Conservation (phyloP, 2,888 invertebrate genomes). For the Drosophila kuntzei region DNA sequence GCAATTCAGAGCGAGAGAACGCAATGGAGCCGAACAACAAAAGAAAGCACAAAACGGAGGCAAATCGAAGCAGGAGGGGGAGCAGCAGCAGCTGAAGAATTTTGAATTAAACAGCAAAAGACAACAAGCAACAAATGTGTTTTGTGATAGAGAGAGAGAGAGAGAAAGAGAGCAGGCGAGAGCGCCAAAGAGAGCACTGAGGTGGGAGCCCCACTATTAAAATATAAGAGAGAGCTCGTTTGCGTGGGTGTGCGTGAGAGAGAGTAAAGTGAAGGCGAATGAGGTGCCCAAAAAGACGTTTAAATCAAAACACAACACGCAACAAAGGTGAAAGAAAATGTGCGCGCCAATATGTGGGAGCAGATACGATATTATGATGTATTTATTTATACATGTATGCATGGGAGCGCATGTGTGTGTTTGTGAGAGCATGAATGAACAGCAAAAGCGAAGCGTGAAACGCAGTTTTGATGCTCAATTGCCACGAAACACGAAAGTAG, state of each 20-base stretch:
- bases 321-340: constrained; percentile 78
- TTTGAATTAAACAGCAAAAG: constrained; percentile 32
- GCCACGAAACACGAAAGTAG: constrained; percentile 66
- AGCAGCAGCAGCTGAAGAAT: constrained; percentile 41
- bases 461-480: constrained; percentile 69
- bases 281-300: constrained; percentile 52
- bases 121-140: constrained; percentile 28
- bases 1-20: constrained; percentile 36
- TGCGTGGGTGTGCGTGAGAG: constrained; percentile 62
- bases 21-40: constrained; percentile 41
- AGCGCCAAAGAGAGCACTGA: constrained; percentile 24
- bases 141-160: constrained; percentile 3
- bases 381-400: constrained; percentile 10
- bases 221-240: constrained; percentile 35
- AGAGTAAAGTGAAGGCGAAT: constrained; percentile 37
- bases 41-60: constrained; percentile 47
- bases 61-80: constrained; percentile 13
- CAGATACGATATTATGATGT: constrained; percentile 1
- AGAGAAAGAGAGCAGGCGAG: constrained; percentile 9
- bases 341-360: constrained; percentile 75
- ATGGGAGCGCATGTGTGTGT: constrained; percentile 9
- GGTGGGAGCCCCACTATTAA: constrained; percentile 45
- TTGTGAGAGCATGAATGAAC: constrained; percentile 55
- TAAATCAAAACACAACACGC: constrained; percentile 75
- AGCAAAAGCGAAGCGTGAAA: constrained; percentile 65